Evolutionary conservation across 2,113 vertebrate species (phyloP), one percentile per base, ranked within the genome.

Genomic region (Corythoichthys haematopterus): DNA sequence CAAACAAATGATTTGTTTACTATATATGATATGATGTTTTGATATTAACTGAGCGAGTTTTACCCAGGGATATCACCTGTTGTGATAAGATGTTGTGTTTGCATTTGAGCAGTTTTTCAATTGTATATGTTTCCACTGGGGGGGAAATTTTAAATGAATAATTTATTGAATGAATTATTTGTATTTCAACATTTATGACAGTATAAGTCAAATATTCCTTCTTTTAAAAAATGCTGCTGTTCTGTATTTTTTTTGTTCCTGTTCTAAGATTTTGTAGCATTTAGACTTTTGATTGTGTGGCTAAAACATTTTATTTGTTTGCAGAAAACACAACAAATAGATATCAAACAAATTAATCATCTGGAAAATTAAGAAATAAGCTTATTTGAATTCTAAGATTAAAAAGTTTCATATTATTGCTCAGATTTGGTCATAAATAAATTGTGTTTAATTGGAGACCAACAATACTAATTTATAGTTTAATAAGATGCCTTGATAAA

Each of bases 311-410:
- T 45, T 1, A 1, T 33, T 36, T 56, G 38, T 58, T 72, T 16
- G 66, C 45, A 76, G 1, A 65, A 71, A 61, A 16, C 16, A 69
- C 73, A 78, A 28, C 10, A 66, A 71, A 53, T 4, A 6, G 4
- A 81, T 85, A 79, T 9, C 13, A 40, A 69, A 4, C 2, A 52
- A 1, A 48, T 84, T 75, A 63, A 1, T 28, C 8, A 3, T 51
- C 38, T 33, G 57, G 46, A 71, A 80, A 86, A 68, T 81, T 12
- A 46, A 52, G 8, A 67, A 67, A 71, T 37, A 9, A 58, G 0
- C 52, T n/a, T 1, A 45, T 71, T 45, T 77, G 64, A 75, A 84
- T 88, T 89, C 68, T 77, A 66, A 69, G 56, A 59, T 40, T 60
- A 0, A 83, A 82, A 78, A 79, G 51, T 43, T 81, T 51, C 9